Evolutionary conservation across 2,888 invertebrate species (phyloP), one percentile per base, ranked within the genome.

Genomic region (Caenorhabditis afra): DNA sequence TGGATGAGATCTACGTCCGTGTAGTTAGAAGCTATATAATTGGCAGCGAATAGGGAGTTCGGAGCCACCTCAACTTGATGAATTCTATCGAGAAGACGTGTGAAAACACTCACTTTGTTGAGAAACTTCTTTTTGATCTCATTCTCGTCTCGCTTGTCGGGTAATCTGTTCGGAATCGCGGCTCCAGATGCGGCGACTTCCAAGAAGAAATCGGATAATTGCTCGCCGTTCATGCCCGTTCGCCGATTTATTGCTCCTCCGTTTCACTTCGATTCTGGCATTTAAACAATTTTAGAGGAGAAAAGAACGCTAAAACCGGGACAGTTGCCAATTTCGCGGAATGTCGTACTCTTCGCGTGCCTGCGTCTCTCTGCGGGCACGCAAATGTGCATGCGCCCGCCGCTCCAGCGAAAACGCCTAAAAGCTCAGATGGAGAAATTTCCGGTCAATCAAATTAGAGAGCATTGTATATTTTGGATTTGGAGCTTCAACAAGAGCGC

Each of bases 11-110:
- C 85, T 16, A 86, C 81, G 71, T 89, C 86, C 23, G 87, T 87
- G 68, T 88, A 89, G 57, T 89, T 89, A 47, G 84, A 82, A 16
- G 73, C 68, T 35, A 89, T 81, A 67, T 89, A 89, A 50, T 86
- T 81, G 23, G 88, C 64, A 11, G 73, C 74, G 20, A 82, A 67
- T 44, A 86, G 61, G 8, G 88, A 85, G 52, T 81, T 81, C 1
- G 76, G 52, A 1, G 84, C 75, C 4, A 71, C 53, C 64, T 80
- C 47, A 5, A 65, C 53, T 22, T 14, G n/a, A 7, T 11, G 22
- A 29, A 47, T 22, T 16, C 35, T 22, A 18, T 50, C 29, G 0
- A 7, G 18, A 65, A 11, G 1, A 23, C n/a, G 18, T 8, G 0
- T 18, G 37, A 59, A n/a, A 57, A 49, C 22, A 58, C 73, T 73